phyloP scores from a whole-genome alignment of 2,888 invertebrate species.

The Cantharis lateralis region DNA sequence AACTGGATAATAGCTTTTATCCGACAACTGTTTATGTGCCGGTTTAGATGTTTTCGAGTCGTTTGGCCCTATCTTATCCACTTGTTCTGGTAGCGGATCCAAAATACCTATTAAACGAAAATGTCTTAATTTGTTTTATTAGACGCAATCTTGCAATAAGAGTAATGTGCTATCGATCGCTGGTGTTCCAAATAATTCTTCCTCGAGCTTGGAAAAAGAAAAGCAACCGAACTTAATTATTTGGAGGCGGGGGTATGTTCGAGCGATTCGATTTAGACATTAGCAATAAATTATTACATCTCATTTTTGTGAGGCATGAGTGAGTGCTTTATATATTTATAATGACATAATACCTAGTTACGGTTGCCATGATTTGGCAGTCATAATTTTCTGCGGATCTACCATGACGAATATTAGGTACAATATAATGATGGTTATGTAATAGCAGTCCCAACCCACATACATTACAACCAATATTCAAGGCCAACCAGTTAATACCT shows the following conservation, averaged over 20 bases:
- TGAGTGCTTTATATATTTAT: neutral
- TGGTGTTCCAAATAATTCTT: neutral
- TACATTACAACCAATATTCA: constrained; percentile 30
- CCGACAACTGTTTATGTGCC: neutral
- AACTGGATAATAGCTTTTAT: neutral
- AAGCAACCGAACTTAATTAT: neutral
- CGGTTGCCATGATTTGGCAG: neutral
- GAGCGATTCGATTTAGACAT: neutral
- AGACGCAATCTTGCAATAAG: neutral
- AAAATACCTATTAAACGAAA: neutral
- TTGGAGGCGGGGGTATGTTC: neutral
- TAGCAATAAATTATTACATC: neutral
- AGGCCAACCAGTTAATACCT: constrained; percentile 27
- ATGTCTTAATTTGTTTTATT: neutral
- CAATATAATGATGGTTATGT: constrained; percentile 33
- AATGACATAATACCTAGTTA: neutral
- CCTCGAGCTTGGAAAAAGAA: neutral
- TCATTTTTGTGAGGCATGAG: neutral
- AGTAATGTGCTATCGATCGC: neutral
- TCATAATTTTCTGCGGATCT: constrained; percentile 5
- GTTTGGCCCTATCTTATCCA: neutral
- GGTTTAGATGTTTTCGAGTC: neutral
- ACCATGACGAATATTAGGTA: constrained; percentile 27
- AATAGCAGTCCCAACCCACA: constrained; percentile 35
- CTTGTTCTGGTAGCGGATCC: neutral